Conservation (phyloP, 2,113 vertebrate genomes). For the Nycticryphes semicollaris region DNA sequence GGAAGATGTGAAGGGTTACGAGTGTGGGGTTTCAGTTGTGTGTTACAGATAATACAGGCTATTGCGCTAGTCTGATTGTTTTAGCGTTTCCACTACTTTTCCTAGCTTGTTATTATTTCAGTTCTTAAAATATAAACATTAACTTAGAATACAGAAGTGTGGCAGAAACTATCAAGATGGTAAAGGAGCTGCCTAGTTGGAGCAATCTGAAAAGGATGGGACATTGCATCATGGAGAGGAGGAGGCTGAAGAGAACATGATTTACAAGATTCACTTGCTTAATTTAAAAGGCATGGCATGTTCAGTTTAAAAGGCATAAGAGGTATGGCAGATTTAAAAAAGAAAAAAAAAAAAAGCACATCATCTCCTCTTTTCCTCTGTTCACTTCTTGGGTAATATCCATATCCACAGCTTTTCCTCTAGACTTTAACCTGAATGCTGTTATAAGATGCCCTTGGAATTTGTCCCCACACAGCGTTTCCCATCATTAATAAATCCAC, state of each 20-base stretch:
- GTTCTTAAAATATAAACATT: not conserved
- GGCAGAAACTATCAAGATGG: not conserved
- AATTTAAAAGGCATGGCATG: not conserved
- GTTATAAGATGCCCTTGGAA: not conserved
- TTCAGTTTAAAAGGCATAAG: not conserved
- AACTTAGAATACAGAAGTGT: not conserved
- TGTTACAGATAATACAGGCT: not conserved
- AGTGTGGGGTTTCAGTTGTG: not conserved
- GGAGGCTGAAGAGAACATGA: not conserved
- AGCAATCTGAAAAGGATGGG: not conserved
- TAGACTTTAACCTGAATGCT: not conserved
- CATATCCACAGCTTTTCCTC: not conserved
- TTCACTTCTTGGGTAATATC: not conserved
- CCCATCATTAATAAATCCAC: not conserved
- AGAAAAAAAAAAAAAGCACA: not conserved
- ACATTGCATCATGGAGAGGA: not conserved
- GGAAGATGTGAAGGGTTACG: not conserved
- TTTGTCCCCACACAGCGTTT: not conserved
- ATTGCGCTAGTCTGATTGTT: not conserved
- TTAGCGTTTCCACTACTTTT: not conserved
- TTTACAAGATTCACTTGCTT: not conserved
- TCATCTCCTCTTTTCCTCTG: not conserved
- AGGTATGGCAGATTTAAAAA: not conserved
- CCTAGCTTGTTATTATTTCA: not conserved
- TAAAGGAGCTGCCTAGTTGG: not conserved